phyloP scores from a whole-genome alignment of 2,113 vertebrate genomes.

The Myotis davidii region DNA sequence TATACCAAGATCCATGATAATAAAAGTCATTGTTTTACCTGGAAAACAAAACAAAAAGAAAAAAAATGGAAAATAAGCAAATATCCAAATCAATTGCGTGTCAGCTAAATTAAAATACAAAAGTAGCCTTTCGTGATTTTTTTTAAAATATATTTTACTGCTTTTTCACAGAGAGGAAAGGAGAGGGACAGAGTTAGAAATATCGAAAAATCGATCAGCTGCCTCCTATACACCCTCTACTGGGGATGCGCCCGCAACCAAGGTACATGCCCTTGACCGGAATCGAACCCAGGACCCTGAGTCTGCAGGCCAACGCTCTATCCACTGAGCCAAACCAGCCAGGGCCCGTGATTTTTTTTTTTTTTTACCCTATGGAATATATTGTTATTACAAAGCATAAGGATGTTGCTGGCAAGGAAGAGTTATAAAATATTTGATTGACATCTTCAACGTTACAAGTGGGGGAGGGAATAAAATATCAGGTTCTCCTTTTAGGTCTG shows the following conservation, averaged over 20 bases:
- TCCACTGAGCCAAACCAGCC: no score
- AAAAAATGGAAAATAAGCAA: neutral
- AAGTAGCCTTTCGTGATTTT: neutral
- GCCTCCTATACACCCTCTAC: no score
- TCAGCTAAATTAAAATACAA: neutral
- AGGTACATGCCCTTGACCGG: no score
- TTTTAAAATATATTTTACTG: neutral
- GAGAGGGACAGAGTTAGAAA: no score
- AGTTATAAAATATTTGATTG: constrained; percentile 51
- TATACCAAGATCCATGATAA: neutral
- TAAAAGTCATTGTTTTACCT: neutral
- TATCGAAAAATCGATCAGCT: no score
- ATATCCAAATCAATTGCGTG: neutral
- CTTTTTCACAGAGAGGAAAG: no score
- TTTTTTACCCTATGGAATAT: neutral
- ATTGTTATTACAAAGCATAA: neutral
- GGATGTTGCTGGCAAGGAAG: constrained; percentile 17
- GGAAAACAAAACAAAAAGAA: neutral
- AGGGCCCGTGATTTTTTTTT: neutral
- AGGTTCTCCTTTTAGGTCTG: constrained; percentile 24
- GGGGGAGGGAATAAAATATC: constrained; percentile 25
- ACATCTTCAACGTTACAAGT: constrained; percentile 55
- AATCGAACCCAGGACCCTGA: no score
- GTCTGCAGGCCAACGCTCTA: no score
- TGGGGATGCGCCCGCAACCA: no score